Evolutionary conservation across 2,888 invertebrate species (phyloP).

Genomic region (Sphaerophoria taeniata): DNA sequence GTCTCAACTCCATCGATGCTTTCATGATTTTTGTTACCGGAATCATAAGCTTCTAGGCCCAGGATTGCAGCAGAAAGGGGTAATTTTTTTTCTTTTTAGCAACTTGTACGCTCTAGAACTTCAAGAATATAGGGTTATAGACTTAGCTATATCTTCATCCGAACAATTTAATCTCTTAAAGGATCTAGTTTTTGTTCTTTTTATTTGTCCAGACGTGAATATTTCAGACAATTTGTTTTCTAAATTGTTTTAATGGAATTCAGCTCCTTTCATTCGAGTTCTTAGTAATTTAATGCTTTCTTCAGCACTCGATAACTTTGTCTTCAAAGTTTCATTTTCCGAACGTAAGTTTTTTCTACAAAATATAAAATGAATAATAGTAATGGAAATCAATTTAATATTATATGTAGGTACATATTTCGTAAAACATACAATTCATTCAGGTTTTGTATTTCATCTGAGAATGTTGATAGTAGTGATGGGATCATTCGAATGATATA

Average conservation of each 20-base stretch:
- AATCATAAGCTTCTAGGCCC: no score
- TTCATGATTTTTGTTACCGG: no score
- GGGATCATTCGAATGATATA: no score
- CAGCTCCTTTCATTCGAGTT: neutral
- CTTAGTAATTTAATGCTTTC: neutral
- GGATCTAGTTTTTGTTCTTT: neutral
- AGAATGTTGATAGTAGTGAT: no score
- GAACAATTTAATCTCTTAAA: neutral
- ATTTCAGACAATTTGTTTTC: neutral
- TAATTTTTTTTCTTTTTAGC: neutral
- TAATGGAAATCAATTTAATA: no score
- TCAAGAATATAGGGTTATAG: neutral
- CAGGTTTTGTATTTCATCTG: neutral
- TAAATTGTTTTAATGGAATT: neutral
- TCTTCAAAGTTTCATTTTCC: neutral
- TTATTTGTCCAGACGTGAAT: neutral
- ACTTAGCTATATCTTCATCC: conserved; percentile 1
- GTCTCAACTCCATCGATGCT: no score
- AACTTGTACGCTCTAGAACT: neutral
- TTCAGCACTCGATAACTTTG: neutral
- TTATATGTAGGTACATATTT: no score
- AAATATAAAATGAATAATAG: no score
- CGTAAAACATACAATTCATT: neutral
- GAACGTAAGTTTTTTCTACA: neutral
- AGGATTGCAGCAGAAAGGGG: no score